These are phyloP conservation scores for Sitophilus oryzae DNA, from an alignment of 1,140 invertebrate genomes.

Conservation along the genomic window DNA sequence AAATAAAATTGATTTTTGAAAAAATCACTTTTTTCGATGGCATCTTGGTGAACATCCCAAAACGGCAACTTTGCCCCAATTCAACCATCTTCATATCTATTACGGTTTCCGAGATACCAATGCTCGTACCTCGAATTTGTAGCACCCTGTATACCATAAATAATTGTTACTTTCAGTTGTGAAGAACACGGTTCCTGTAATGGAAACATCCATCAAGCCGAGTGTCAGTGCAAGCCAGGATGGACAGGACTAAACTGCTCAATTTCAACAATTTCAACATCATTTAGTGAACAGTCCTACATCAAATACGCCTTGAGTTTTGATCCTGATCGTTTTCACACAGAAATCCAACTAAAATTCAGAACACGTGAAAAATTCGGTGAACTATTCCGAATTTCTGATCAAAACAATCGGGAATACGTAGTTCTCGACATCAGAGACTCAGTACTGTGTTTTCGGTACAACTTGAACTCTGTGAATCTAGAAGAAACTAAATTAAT, in stretches of 20 bases:
- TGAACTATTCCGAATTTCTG: not conserved
- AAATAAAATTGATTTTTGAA: too few species aligned
- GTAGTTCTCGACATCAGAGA: not conserved
- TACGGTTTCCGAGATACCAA: too few species aligned
- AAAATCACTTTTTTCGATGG: too few species aligned
- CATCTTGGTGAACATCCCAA: too few species aligned
- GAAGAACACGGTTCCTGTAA: not conserved
- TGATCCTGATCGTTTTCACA: not conserved
- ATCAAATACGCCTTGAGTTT: not conserved
- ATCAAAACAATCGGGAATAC: conserved; percentile 1
- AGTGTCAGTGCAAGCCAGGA: not conserved
- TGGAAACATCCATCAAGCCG: not conserved
- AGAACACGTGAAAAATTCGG: not conserved
- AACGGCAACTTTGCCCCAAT: too few species aligned
- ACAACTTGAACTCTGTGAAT: not conserved
- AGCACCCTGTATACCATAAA: not conserved
- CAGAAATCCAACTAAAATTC: not conserved
- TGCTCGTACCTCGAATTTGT: too few species aligned
- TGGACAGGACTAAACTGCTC: not conserved
- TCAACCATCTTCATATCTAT: too few species aligned
- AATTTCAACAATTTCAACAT: not conserved
- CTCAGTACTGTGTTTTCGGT: not conserved
- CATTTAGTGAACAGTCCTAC: not conserved
- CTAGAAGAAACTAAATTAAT: not conserved
- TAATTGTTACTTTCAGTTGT: not conserved